phyloP scores from a whole-genome alignment of 2,797 vertebrate species.

The Hippocampus kuda region DNA sequence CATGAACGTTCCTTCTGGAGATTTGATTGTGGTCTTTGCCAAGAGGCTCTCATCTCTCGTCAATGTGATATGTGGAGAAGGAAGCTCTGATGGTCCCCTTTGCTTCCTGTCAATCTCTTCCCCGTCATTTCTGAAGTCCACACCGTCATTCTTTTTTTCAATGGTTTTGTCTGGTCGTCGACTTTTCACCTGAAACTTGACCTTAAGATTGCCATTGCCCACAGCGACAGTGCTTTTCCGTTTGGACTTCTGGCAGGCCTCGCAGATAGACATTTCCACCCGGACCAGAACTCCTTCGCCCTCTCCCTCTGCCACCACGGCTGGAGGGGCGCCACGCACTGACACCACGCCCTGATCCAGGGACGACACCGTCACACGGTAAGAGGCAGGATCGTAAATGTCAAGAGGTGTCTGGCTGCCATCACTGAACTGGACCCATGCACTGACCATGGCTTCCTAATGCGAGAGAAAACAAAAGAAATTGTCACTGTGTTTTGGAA shows the following conservation, averaged over 20 bases:
- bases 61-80: constrained; percentile 47
- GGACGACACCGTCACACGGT: constrained; percentile 73
- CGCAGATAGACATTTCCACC: constrained; percentile 83
- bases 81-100: constrained; percentile 43
- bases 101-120: constrained; percentile 46
- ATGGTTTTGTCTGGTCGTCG: constrained; percentile 20
- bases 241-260: constrained; percentile 84
- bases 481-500: constrained; percentile 1
- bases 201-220: constrained; percentile 75
- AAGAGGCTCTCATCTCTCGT: constrained; percentile 65
- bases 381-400: constrained; percentile 77
- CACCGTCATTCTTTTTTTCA: constrained; percentile 39
- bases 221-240: constrained; percentile 80
- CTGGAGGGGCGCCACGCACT: constrained; percentile 66
- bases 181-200: constrained; percentile 70
- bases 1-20: constrained; percentile 62
- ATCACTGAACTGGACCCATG: constrained; percentile 91
- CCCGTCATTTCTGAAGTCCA: constrained; percentile 52
- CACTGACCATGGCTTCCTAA: constrained; percentile 83
- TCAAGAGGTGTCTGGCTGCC: constrained; percentile 83
- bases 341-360: constrained; percentile 81
- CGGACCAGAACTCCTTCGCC: constrained; percentile 77
- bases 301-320: constrained; percentile 73
- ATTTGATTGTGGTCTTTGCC: constrained; percentile 69
- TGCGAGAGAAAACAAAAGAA: constrained; percentile 16